Evolutionary conservation across 2,888 invertebrate species (phyloP), one percentile per base, ranked within the genome.

Genomic region (Agrenia bidenticulata): DNA sequence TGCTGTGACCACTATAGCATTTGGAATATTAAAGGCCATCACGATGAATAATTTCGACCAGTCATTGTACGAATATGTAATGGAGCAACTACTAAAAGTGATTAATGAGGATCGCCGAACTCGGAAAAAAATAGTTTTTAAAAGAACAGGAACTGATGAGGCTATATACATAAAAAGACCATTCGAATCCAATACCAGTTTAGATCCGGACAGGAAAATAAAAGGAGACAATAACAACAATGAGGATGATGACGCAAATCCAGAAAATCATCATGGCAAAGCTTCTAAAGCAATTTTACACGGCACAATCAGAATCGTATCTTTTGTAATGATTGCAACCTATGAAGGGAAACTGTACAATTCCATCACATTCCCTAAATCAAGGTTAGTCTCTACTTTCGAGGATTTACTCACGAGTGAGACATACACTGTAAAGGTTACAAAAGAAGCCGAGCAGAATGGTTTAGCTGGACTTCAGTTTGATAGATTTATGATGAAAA

Each of bases 341-440:
- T 74, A 74, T 27, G 74, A 74, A 64, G 74, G 74, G 1, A 74
- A 74, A 27, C 53, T 74, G 32, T 74, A 74, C 60, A 72, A 69
- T 42, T 67, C 66, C 9, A 72, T 74, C n/a, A 74, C 74, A 11
- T 72, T 72, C 55, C 72, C 74, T 2, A 72, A 70, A 61, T 62
- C 67, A 21, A 59, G 60, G 54, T 59, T 72, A 37, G 63, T 67
- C 1, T 67, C 72, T 1, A 62, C 70, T 2, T 67, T 74, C 57
- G 70, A 74, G 50, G 70, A 74, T 15, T 61, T 74, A 0, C 60
- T 74, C n/a, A 45, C 69, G 1, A 65, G 53, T 45, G 69, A 71
- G 24, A 70, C 67, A 23, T 73, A 73, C 37, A 64, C 66, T 23
- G 63, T 73, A 1, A 73, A 73, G 49, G 45, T 73, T 9, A 66